Conservation (phyloP, 2,888 invertebrate species). For the Dryocosmus kuriphilus region DNA sequence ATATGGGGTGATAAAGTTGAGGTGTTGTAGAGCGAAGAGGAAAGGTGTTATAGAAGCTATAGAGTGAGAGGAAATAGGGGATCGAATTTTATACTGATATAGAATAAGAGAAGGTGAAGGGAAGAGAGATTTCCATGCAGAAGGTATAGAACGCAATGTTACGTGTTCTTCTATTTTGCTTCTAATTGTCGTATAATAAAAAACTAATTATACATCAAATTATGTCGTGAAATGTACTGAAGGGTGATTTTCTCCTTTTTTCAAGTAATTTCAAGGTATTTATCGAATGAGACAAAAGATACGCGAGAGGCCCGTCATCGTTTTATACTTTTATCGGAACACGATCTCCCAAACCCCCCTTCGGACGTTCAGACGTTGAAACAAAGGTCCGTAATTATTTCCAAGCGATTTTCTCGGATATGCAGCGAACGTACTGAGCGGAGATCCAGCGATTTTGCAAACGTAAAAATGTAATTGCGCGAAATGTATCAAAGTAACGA, state of each 20-base stretch:
- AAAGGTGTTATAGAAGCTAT: no score
- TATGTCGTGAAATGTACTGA: no score
- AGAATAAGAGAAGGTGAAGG: no score
- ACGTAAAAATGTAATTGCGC: conserved; percentile 57
- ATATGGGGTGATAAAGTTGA: no score
- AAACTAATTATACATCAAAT: no score
- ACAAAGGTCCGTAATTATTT: conserved; percentile 62
- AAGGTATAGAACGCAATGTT: no score
- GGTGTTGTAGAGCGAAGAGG: no score
- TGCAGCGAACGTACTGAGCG: conserved; percentile 27
- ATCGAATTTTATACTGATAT: no score
- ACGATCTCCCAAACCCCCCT: conserved; percentile 29
- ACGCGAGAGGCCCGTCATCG: conserved; percentile 45
- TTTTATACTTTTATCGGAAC: conserved; percentile 48
- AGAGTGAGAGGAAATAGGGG: no score
- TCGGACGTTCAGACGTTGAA: conserved; percentile 51
- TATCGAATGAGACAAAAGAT: conserved; percentile 20
- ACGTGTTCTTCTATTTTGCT: no score
- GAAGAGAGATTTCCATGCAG: no score
- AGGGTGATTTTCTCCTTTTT: neutral
- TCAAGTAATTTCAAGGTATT: conserved; percentile 8
- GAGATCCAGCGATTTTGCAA: conserved; percentile 51
- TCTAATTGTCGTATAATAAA: no score
- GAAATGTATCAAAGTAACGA: conserved; percentile 57
- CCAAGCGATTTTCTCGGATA: conserved; percentile 62